Percentiles rank a stretch among this genome's conserved stretches.
Evolutionary conservation across 2,888 invertebrate species (phyloP).

Genomic region (Cinara cedri): DNA sequence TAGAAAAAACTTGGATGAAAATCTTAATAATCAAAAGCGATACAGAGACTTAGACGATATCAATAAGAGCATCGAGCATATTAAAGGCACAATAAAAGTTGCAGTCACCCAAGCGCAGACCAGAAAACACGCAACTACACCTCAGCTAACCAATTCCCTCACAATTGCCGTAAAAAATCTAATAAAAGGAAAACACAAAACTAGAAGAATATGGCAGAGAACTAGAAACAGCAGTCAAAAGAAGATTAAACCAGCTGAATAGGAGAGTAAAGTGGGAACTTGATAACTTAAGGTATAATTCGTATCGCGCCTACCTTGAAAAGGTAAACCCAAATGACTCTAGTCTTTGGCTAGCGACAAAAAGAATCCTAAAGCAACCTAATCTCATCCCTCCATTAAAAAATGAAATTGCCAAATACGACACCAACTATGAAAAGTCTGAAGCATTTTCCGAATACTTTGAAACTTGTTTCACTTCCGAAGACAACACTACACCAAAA

Average conservation of each 20-base stretch:
- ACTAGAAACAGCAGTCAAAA: background rate
- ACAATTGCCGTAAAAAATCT: background rate
- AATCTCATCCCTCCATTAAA: background rate
- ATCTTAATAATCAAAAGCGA: too few relatives aligned
- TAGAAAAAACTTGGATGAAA: too few relatives aligned
- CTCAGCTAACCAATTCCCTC: background rate
- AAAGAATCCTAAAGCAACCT: background rate
- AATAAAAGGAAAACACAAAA: background rate
- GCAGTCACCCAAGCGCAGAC: too few relatives aligned
- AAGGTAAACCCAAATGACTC: slow-evolving; percentile 1
- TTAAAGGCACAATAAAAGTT: too few relatives aligned
- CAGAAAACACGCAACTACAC: background rate
- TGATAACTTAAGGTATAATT: background rate
- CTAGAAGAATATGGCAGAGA: background rate
- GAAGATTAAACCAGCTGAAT: background rate
- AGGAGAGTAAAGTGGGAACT: slow-evolving; percentile 15
- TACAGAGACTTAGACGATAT: too few relatives aligned
- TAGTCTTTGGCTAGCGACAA: background rate
- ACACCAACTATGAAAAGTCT: slow-evolving; percentile 1
- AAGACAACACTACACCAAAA: too few relatives aligned
- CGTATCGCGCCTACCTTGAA: background rate
- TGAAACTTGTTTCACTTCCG: background rate
- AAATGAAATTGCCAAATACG: background rate
- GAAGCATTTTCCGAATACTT: background rate
- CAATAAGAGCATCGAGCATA: too few relatives aligned